Evolutionary conservation across 2,888 invertebrate species (phyloP).

Genomic region (Phalangium opilio): DNA sequence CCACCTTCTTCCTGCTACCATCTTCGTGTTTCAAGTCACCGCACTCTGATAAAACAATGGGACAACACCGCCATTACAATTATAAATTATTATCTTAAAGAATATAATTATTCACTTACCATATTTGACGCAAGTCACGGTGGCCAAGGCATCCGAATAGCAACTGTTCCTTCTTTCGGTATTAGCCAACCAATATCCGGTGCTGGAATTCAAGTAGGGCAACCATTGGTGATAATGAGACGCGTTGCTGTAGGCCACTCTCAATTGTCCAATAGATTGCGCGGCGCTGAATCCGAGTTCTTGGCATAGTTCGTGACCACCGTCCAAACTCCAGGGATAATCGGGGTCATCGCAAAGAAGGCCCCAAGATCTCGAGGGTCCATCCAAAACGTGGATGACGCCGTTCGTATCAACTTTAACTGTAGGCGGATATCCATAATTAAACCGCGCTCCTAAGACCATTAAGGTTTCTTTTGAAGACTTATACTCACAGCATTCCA

Average conservation of each 20-base stretch:
- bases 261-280: constrained; percentile 2
- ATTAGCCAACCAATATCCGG: too few species aligned
- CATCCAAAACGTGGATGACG: constrained; percentile 16
- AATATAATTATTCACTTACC: too few species aligned
- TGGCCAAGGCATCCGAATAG: too few species aligned
- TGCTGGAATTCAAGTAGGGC: not conserved
- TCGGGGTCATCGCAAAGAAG: constrained; percentile 17
- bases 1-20: too few species aligned
- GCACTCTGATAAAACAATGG: too few species aligned
- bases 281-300: constrained; percentile 14
- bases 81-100: too few species aligned
- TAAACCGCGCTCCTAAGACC: not conserved
- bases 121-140: too few species aligned
- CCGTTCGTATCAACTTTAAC: constrained; percentile 16
- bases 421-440: not conserved
- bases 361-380: constrained; percentile 14
- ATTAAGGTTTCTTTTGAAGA: not conserved
- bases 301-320: constrained; percentile 17
- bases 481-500: constrained; percentile 16
- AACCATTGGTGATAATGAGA: not conserved
- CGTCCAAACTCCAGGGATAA: constrained; percentile 14
- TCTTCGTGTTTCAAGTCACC: too few species aligned
- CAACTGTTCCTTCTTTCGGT: too few species aligned
- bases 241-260: not conserved
- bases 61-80: too few species aligned